Conservation (phyloP, 1,140 invertebrate genomes). For the Dysdera silvatica region DNA sequence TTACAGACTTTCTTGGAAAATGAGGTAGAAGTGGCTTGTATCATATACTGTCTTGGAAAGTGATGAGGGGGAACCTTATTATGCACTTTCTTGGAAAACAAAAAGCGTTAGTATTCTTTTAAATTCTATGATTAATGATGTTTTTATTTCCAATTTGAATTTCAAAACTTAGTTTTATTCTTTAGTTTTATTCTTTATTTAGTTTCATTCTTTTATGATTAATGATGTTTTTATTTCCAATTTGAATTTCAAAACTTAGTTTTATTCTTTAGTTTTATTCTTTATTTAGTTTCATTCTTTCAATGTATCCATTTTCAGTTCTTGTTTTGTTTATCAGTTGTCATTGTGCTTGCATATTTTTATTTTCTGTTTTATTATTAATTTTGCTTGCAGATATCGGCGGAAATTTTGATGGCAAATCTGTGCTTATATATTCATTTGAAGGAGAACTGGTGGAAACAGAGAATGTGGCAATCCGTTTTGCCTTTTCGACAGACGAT, state of each 20-base stretch:
- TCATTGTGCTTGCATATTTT: not conserved
- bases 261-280: not conserved
- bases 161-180: not conserved
- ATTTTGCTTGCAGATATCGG: constrained; percentile 61
- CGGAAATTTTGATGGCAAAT: constrained; percentile 77
- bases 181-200: not conserved
- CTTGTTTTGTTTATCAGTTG: not conserved
- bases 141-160: not conserved
- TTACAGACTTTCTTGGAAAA: too few species aligned
- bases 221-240: not conserved
- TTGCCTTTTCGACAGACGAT: constrained; percentile 65
- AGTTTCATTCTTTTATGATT: not conserved
- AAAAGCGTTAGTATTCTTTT: too few species aligned
- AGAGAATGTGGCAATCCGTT: constrained; percentile 47
- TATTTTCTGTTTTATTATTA: not conserved
- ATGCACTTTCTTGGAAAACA: too few species aligned
- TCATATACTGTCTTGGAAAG: too few species aligned
- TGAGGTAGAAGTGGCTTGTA: too few species aligned
- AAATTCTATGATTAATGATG: not conserved
- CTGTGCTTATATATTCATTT: constrained; percentile 56
- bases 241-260: not conserved
- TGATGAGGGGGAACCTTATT: too few species aligned
- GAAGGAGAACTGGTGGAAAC: not conserved
- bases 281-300: not conserved
- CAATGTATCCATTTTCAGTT: not conserved